Conservation (phyloP, 2,797 vertebrate species). For the Schizopygopsis pylzovi region DNA sequence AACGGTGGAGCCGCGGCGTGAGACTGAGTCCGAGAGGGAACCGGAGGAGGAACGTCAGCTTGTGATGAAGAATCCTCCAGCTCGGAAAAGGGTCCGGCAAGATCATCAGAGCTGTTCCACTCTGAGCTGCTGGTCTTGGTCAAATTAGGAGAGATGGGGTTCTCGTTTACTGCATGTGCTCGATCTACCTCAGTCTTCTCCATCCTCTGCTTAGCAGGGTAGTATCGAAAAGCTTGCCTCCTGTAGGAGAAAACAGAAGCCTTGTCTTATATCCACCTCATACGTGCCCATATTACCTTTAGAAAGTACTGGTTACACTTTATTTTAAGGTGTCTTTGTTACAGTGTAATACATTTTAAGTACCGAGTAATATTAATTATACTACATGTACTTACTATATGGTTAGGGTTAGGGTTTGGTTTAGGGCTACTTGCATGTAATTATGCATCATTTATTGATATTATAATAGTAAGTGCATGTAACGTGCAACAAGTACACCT, state of each 20-base stretch:
- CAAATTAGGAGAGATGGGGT: slow-evolving; percentile 63
- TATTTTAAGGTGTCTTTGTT: not conserved
- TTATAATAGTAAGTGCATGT: not conserved
- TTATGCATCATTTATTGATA: not conserved
- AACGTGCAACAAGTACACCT: no score
- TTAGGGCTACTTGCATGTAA: not conserved
- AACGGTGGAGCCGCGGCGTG: slow-evolving; percentile 79
- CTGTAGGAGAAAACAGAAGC: slow-evolving; percentile 54
- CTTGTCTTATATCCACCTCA: not conserved
- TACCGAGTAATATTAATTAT: not conserved
- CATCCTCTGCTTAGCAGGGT: slow-evolving; percentile 67
- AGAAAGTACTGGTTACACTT: not conserved
- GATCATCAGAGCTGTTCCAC: slow-evolving; percentile 81
- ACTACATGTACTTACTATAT: not conserved
- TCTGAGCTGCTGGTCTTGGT: slow-evolving; percentile 79
- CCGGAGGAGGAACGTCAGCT: slow-evolving; percentile 25
- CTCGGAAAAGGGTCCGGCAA: slow-evolving; percentile 71
- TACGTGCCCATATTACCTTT: not conserved
- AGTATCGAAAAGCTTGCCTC: slow-evolving; percentile 71
- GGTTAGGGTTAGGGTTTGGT: not conserved
- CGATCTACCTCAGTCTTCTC: slow-evolving; percentile 62
- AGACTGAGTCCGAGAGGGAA: slow-evolving; percentile 55
- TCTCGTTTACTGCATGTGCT: slow-evolving; percentile 64
- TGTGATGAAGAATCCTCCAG: slow-evolving; percentile 67
- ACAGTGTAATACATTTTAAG: not conserved